These are phyloP conservation scores for Oplegnathus fasciatus DNA, from an alignment of 2,113 vertebrate genomes.

Conservation along the genomic window DNA sequence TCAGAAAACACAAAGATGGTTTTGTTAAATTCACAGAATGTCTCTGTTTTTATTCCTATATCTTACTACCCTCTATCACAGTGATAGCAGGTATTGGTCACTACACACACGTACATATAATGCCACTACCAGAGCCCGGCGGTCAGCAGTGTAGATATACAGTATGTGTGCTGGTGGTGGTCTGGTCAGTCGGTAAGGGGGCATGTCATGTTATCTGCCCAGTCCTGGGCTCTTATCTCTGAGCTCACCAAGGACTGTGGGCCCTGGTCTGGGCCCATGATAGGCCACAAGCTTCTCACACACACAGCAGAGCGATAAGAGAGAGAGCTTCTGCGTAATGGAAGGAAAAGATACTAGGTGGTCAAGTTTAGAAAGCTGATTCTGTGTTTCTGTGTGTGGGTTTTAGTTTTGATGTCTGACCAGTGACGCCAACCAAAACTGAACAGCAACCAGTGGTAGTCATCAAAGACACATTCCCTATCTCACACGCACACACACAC, in stretches of 20 bases:
- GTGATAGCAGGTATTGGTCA: slow-evolving; percentile 9
- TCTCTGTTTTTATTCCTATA: background rate
- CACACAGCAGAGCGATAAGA: slow-evolving; percentile 17
- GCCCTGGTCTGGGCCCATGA: slow-evolving; percentile 37
- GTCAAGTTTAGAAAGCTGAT: slow-evolving; percentile 33
- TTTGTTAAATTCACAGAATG: background rate
- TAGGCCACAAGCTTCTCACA: slow-evolving; percentile 10
- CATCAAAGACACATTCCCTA: slow-evolving; percentile 35
- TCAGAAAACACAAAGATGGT: background rate
- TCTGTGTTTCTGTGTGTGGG: slow-evolving; percentile 7
- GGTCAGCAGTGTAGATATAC: slow-evolving; percentile 2
- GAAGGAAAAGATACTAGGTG: slow-evolving; percentile 62
- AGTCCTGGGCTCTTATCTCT: slow-evolving; percentile 57
- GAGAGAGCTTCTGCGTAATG: slow-evolving; percentile 50
- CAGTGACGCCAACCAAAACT: slow-evolving; percentile 40
- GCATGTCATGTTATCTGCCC: slow-evolving; percentile 36
- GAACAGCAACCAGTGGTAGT: slow-evolving; percentile 10
- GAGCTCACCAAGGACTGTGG: slow-evolving; percentile 25
- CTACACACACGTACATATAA: background rate
- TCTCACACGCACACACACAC: background rate
- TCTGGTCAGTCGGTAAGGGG: slow-evolving; percentile 20
- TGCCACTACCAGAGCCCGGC: background rate
- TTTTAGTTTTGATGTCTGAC: slow-evolving; percentile 56
- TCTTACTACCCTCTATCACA: background rate
- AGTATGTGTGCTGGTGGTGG: background rate